Evolutionary conservation across 2,888 invertebrate species (phyloP), one percentile per base, ranked within the genome.

Genomic region (Neoscelio sp.): DNA sequence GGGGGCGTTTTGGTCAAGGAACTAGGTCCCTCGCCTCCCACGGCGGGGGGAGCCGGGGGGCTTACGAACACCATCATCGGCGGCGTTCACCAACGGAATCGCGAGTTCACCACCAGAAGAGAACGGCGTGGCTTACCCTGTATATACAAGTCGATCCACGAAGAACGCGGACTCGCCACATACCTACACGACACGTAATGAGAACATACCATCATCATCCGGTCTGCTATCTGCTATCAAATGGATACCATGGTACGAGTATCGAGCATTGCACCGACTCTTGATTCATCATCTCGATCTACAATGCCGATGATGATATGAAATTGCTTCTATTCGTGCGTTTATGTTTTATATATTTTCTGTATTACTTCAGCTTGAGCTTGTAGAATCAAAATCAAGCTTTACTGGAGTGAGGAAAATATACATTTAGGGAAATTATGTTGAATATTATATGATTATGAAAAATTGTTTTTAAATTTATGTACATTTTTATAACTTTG

Each of bases 111-210:
- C 84, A 82, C 83, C 78, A 82, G 80, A 79, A 80, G 70, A 78
- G 76, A 62, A 60, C 67, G 71, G 40, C 60, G 68, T 70, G 71
- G 74, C 65, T 76, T 67, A 64, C 54, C 67, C 71, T 65, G 48
- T 80, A 54, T 62, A 65, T 40, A 75, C 73, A 58, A 68, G 62
- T 18, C 52, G 74, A 77, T 70, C 70, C 81, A 82, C 74, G 83
- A 75, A 84, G 83, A 85, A 85, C 84, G 84, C 81, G 85, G 79
- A 80, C 85, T 79, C 84, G 80, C 82, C 85, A 87, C 90, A 90
- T 90, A 89, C 90, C 90, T 87, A 87, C 89, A 88, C 88, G 88
- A 87, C 89, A 87, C 88, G 89, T 90, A 90, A 90, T 90, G 90
- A 90, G 90, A 90, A 89, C 89, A 88, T 88, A 89, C 87, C 88